phyloP scores from a whole-genome alignment of 2,888 invertebrate genomes.

The Eupithecia subumbrata region DNA sequence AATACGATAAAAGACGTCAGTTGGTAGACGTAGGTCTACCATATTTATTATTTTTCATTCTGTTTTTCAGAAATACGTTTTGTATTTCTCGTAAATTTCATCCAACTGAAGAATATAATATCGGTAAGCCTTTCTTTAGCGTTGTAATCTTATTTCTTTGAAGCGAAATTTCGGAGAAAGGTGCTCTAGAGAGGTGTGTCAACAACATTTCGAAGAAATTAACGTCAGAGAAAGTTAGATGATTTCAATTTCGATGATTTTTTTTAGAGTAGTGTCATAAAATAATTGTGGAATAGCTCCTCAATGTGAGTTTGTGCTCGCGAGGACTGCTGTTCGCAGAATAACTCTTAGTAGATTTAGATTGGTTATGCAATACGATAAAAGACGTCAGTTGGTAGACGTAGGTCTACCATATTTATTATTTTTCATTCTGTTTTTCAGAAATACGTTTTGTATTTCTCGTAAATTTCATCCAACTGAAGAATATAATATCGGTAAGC shows the following conservation, averaged over 20 bases:
- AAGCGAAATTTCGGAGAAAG: not conserved
- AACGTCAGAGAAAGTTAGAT: not conserved
- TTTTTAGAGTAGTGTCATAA: no score
- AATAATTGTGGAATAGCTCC: no score
- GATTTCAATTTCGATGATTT: no score
- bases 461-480: not conserved
- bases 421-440: not conserved
- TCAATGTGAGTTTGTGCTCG: no score
- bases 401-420: not conserved
- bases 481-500: slow-evolving; percentile 1
- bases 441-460: not conserved
- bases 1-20: no score
- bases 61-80: no score
- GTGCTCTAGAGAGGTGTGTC: not conserved
- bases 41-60: not conserved
- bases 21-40: not conserved
- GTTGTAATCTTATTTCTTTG: not conserved
- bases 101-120: not conserved
- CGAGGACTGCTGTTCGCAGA: no score
- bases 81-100: not conserved
- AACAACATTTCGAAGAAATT: not conserved
- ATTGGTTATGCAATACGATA: no score
- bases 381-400: not conserved
- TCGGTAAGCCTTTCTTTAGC: not conserved
- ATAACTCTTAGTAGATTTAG: no score